Conservation (phyloP, 2,888 invertebrate species). For the Tiliacea aurago region DNA sequence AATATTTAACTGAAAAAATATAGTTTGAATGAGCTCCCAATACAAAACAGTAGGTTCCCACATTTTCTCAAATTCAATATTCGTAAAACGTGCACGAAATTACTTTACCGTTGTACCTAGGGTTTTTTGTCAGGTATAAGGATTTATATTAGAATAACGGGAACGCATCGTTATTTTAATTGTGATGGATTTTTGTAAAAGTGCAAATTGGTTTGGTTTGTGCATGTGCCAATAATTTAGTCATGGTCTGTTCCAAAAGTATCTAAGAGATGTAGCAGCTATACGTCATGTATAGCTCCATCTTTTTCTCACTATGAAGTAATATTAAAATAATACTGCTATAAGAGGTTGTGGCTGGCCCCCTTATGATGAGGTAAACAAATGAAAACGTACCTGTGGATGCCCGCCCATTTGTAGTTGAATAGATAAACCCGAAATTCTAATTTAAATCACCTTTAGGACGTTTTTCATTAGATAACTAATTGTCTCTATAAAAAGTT, state of each 20-base stretch:
- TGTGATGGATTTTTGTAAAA: slow-evolving; percentile 25
- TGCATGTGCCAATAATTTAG: slow-evolving; percentile 19
- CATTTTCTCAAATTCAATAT: slow-evolving; percentile 14
- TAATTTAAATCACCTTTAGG: no score
- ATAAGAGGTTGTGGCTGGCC: no score
- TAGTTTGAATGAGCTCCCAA: slow-evolving; percentile 5
- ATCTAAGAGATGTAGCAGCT: no score
- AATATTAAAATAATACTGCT: no score
- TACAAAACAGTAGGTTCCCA: background rate
- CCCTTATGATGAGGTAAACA: no score
- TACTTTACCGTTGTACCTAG: background rate
- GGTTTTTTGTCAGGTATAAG: slow-evolving; percentile 11
- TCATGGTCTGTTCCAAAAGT: background rate
- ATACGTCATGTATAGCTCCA: no score
- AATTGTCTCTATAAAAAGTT: no score
- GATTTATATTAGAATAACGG: slow-evolving; percentile 22
- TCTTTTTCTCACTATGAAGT: no score
- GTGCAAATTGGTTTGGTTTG: slow-evolving; percentile 39
- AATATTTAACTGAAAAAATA: slow-evolving; percentile 13
- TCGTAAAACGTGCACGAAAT: slow-evolving; percentile 8
- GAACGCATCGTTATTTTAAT: slow-evolving; percentile 45
- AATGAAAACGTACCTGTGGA: no score
- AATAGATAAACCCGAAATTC: no score
- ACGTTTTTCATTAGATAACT: no score
- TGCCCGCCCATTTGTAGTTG: no score